Conservation (phyloP, 2,888 invertebrate species). For the Tipula lateralis region DNA sequence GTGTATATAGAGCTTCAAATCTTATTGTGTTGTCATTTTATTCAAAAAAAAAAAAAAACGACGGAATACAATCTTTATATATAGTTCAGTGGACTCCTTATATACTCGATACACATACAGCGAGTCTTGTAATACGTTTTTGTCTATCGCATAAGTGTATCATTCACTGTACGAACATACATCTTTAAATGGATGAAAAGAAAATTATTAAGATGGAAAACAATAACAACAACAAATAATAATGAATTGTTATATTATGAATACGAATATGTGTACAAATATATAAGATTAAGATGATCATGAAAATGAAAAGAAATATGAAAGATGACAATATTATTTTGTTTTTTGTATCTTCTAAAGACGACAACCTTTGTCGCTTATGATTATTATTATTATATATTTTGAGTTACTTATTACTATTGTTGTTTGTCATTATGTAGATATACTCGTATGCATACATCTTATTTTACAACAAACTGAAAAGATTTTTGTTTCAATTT, state of each 20-base stretch:
- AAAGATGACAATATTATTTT: neutral
- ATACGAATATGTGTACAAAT: neutral
- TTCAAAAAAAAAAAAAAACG: constrained; percentile 9
- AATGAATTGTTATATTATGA: constrained; percentile 11
- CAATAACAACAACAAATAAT: constrained; percentile 3
- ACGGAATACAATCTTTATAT: constrained; percentile 12
- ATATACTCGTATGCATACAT: too few relatives aligned
- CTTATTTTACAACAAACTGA: neutral
- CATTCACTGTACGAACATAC: neutral
- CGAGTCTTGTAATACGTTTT: neutral
- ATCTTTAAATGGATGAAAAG: neutral
- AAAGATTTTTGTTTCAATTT: neutral
- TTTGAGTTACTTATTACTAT: constrained; percentile 24
- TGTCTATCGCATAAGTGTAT: constrained; percentile 19
- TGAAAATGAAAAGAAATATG: constrained; percentile 19
- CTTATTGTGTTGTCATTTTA: constrained; percentile 24
- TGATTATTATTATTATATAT: neutral
- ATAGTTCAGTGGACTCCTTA: neutral
- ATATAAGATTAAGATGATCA: constrained; percentile 2
- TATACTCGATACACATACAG: neutral
- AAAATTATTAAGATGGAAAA: constrained; percentile 4
- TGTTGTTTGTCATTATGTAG: neutral
- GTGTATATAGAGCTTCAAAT: neutral
- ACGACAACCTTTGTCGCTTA: constrained; percentile 19
- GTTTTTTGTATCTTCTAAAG: neutral